A percentile compares a stretch with the other conserved stretches of the same genome.
These are phyloP conservation scores for Hippocampus kuda DNA, from an alignment of 2,797 vertebrate species.

Conservation along the genomic window DNA sequence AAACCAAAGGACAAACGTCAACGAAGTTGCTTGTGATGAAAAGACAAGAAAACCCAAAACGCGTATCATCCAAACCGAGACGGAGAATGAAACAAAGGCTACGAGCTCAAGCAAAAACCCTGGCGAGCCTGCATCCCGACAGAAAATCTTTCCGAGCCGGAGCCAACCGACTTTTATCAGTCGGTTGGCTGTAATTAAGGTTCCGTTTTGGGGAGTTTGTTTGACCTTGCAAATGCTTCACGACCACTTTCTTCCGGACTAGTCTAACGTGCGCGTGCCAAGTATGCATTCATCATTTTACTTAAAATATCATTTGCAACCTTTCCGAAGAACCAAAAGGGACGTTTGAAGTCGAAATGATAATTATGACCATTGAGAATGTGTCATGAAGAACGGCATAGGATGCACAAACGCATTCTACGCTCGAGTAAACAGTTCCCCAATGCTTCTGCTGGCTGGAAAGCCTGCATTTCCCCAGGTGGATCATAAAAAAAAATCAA, in stretches of 20 bases:
- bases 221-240: neutral
- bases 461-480: conserved; percentile 6
- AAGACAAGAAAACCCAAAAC: no score
- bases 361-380: neutral
- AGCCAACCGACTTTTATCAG: neutral
- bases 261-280: neutral
- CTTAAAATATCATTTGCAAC: no score
- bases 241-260: neutral
- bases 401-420: neutral
- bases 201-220: neutral
- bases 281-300: no score
- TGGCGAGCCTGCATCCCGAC: no score
- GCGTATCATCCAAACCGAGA: no score
- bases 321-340: no score
- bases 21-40: no score
- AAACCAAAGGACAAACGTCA: no score
- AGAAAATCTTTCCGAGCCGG: no score
- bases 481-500: neutral
- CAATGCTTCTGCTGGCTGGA: conserved; percentile 5
- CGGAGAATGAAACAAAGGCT: no score
- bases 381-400: neutral
- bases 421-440: neutral
- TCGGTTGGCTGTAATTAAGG: neutral
- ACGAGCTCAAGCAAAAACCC: no score
- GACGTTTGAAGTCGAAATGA: no score